phyloP scores from a whole-genome alignment of 2,888 invertebrate species.

The Steinernema hermaphroditum region DNA sequence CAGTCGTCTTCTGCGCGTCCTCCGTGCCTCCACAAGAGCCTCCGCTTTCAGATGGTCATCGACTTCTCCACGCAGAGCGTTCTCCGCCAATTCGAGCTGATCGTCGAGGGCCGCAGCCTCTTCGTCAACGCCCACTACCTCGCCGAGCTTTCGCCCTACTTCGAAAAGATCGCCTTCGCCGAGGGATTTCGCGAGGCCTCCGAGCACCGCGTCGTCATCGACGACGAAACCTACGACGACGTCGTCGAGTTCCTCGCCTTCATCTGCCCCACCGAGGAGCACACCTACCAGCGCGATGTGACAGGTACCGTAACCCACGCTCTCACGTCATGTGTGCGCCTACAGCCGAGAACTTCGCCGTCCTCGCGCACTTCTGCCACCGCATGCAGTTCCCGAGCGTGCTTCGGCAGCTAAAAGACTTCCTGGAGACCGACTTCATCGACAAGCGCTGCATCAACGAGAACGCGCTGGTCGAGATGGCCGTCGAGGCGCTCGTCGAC shows the following conservation, averaged over 20 bases:
- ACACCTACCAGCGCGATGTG: conserved; percentile 35
- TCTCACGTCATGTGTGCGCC: no score
- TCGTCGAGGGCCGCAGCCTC: conserved; percentile 36
- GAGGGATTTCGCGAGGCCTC: conserved; percentile 37
- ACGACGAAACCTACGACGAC: conserved; percentile 41
- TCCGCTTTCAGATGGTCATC: conserved; percentile 41
- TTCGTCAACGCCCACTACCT: conserved; percentile 43
- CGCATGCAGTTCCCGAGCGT: conserved; percentile 42
- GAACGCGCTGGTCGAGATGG: conserved; percentile 13
- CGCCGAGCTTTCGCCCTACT: conserved; percentile 46
- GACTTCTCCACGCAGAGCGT: conserved; percentile 39
- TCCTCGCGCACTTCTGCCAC: conserved; percentile 40
- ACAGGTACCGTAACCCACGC: conserved; percentile 35
- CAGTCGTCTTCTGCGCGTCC: not conserved
- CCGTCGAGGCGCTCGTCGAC: conserved; percentile 16
- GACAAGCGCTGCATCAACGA: conserved; percentile 26
- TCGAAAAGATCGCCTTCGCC: conserved; percentile 42
- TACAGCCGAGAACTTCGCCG: conserved; percentile 44
- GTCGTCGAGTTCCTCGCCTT: conserved; percentile 38
- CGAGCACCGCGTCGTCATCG: conserved; percentile 36
- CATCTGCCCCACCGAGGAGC: conserved; percentile 44
- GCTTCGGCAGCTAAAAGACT: conserved; percentile 35
- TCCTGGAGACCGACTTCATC: conserved; percentile 23
- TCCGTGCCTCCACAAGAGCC: not conserved
- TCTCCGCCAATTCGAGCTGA: conserved; percentile 43